Base-by-base conservation (phyloP, 2,888 invertebrate species). In the Hypsopygia costalis region DNA sequence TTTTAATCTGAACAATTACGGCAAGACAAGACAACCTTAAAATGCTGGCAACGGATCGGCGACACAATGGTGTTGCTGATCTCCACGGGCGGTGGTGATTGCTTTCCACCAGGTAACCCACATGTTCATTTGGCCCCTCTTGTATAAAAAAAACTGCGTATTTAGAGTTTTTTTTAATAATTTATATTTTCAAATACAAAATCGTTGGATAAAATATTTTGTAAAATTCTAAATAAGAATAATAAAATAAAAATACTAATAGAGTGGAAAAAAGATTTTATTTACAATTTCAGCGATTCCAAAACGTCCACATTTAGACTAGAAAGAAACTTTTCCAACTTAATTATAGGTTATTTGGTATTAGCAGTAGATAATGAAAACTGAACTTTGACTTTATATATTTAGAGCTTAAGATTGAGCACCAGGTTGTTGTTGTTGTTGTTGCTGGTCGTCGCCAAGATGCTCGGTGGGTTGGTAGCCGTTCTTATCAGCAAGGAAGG, bases 401-500 rank as follows among this genome's bases (percentile, higher is more conserved):
- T 12, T 20, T 10, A 9, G 7, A 5, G 9, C 29, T 58, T 48
- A 61, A 30, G 51, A 48, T 47, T 58, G 36, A 20, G 55, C 39
- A 20, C 54, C 39, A n/a, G 62, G 30, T 20, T 33, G 55, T 35
- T 66, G 58, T 11, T 52, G 16, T 16, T 33, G 55, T 35, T 66
- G 58, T 11, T 52, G 16, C 4, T 16, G 55, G 11, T 56, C 64
- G 7, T 65, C 57, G 1, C 54, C 62, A 21, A 69, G 73, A 20
- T 77, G 73, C 46, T 87, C 85, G 1, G 69, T 69, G 22, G 90
- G 89, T 46, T 89, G 90, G 82, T 91, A 92, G 31, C 92, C 92
- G 49, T 91, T 90, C 69, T 92, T 91, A 62, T 92, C 91, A 27
- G 91, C 91, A 6, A 91, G 54, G 71, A 90, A 92, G 36, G 86